Base-by-base conservation (phyloP, 30 jellyfish, hydroid and myxozoan species). In the Turritopsis dohrnii region DNA sequence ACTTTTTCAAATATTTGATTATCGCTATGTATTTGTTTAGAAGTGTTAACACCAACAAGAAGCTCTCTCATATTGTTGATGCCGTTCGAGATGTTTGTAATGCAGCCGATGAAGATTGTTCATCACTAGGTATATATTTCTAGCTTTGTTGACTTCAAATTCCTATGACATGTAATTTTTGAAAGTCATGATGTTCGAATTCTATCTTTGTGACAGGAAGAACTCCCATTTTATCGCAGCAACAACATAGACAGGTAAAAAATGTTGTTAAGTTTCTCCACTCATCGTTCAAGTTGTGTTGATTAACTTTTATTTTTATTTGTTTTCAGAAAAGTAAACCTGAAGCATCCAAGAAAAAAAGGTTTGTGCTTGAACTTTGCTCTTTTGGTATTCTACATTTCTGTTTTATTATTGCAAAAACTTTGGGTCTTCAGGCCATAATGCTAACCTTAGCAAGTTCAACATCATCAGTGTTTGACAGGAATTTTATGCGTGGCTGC, bases 81-180 rank as follows among this genome's bases (percentile, higher is more conserved):
- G 95, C 95, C 18, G 91, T 90, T 5, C 75, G 90, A 52, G 87
- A 72, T 85, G 91, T 90, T 29, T 86, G 91, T 18, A 53, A 84
- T 41, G 84, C 95, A 21, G 79, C 90, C 9, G 86, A 85, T 81
- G 94, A 90, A 74, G 97, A 90, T 65, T 65, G 79, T 65, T 13
- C 41, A 29, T 1, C 18, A 16, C 29, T 28, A 66, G 96, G 96
- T 89, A 81, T 16, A 18, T 29, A 7, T 72, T 29, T 82, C 65
- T 65, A 54, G 19, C 16, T 23, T 76, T 76, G 75, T 76, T 76
- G 1, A 23, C 16, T 27, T 75, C 24, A 65, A 72, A 69, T 69
- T n/a, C n/a, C n/a, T n/a, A n/a, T n/a, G n/a, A n/a, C n/a, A n/a
- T n/a, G n/a, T n/a, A n/a, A n/a, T n/a, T n/a, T n/a, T n/a, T n/a